phyloP scores from a whole-genome alignment of 1,140 invertebrate species.

The Drosophila oshimai region DNA sequence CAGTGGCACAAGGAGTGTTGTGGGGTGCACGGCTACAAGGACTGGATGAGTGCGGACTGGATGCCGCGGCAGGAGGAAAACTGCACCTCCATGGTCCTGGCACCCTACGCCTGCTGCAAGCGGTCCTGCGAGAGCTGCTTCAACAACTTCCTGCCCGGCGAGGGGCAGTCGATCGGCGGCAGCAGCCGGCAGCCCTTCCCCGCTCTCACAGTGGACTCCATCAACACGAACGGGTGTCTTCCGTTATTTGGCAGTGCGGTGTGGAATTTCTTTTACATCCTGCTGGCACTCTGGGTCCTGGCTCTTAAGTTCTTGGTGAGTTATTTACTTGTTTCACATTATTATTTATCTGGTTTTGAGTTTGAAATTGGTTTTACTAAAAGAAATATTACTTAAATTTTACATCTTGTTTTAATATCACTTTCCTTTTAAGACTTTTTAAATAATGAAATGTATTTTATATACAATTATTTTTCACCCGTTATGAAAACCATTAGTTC shows the following conservation, averaged over 20 bases:
- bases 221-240: slow-evolving; percentile 61
- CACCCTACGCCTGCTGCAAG: slow-evolving; percentile 71
- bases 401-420: too few relatives aligned
- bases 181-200: slow-evolving; percentile 14
- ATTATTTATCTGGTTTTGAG: too few relatives aligned
- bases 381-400: too few relatives aligned
- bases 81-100: slow-evolving; percentile 22
- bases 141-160: slow-evolving; percentile 11
- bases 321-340: too few relatives aligned
- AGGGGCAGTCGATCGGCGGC: neutral
- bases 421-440: too few relatives aligned
- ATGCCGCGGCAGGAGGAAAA: slow-evolving; percentile 41
- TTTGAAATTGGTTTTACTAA: too few relatives aligned
- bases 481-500: too few relatives aligned
- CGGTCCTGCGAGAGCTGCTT: slow-evolving; percentile 8
- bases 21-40: slow-evolving; percentile 66
- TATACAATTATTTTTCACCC: too few relatives aligned
- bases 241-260: slow-evolving; percentile 27
- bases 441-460: too few relatives aligned
- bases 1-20: slow-evolving; percentile 72
- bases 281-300: slow-evolving; percentile 37
- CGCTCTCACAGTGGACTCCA: slow-evolving; percentile 46
- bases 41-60: slow-evolving; percentile 78
- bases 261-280: slow-evolving; percentile 51
- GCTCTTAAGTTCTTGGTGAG: slow-evolving; percentile 66